phyloP scores from a whole-genome alignment of 2,797 vertebrate species.

The Staurois parvus region DNA sequence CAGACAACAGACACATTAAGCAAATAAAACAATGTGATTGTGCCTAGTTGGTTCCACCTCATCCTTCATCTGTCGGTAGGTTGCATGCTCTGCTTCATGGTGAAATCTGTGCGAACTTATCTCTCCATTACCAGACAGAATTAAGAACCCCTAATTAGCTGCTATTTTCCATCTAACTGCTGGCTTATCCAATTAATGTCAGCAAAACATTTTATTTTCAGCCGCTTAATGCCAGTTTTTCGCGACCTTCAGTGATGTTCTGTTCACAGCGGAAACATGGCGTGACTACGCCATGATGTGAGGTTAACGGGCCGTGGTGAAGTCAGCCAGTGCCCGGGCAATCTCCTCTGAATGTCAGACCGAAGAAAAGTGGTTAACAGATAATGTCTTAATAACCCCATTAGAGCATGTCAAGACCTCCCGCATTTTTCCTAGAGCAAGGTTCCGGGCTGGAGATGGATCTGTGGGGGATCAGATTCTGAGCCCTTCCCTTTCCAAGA shows the following conservation, averaged over 20 bases:
- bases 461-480: no score
- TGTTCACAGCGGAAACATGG: not conserved
- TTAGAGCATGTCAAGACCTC: not conserved
- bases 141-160: conserved; percentile 25
- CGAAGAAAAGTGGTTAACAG: not conserved
- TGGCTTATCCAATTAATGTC: conserved; percentile 13
- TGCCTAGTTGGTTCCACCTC: not conserved
- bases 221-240: not conserved
- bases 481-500: no score
- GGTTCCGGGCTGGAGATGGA: no score
- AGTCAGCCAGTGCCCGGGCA: not conserved
- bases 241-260: conserved; percentile 1
- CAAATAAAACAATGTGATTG: not conserved
- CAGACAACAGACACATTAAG: not conserved
- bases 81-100: not conserved
- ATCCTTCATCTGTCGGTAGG: not conserved
- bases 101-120: not conserved
- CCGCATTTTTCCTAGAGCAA: not conserved
- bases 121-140: not conserved
- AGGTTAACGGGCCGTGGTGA: conserved; percentile 31
- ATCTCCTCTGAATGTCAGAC: not conserved
- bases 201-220: conserved; percentile 1
- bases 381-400: conserved; percentile 16
- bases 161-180: conserved; percentile 2
- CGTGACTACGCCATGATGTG: conserved; percentile 28